Conservation (phyloP, 2,888 invertebrate species). For the Subacronicta megacephala region DNA sequence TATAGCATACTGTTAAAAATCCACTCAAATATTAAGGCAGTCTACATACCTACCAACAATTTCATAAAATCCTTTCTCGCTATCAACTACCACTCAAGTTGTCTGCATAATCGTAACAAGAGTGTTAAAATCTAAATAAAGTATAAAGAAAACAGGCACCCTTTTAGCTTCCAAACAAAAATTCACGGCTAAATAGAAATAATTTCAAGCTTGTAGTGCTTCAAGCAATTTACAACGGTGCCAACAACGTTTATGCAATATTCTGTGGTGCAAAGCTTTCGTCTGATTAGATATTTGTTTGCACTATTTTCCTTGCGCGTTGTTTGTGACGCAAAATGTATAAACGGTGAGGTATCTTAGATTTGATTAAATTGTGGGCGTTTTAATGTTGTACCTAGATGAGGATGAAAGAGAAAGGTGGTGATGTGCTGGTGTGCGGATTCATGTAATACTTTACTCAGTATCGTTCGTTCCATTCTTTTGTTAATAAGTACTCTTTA, state of each 20-base stretch:
- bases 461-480: no score
- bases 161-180: slow-evolving; percentile 34
- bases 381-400: slow-evolving; percentile 28
- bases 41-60: no score
- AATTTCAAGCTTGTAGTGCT: slow-evolving; percentile 47
- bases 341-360: slow-evolving; percentile 35
- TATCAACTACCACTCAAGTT: slow-evolving; percentile 11
- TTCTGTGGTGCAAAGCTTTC: slow-evolving; percentile 59
- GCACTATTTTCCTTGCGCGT: slow-evolving; percentile 36
- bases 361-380: slow-evolving; percentile 49
- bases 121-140: slow-evolving; percentile 39
- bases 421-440: no score
- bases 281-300: slow-evolving; percentile 63
- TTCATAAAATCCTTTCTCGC: neutral
- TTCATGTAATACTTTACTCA: no score
- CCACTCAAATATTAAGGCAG: no score
- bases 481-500: no score
- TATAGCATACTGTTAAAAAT: no score
- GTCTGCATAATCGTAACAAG: slow-evolving; percentile 32
- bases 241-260: slow-evolving; percentile 58
- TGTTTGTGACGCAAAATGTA: slow-evolving; percentile 43
- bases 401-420: neutral
- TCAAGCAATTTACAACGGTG: slow-evolving; percentile 51
- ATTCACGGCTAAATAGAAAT: slow-evolving; percentile 47
- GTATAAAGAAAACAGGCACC: slow-evolving; percentile 40